These are phyloP conservation scores for Meta bourneti DNA, from an alignment of 2,888 invertebrate species.

Conservation along the genomic window DNA sequence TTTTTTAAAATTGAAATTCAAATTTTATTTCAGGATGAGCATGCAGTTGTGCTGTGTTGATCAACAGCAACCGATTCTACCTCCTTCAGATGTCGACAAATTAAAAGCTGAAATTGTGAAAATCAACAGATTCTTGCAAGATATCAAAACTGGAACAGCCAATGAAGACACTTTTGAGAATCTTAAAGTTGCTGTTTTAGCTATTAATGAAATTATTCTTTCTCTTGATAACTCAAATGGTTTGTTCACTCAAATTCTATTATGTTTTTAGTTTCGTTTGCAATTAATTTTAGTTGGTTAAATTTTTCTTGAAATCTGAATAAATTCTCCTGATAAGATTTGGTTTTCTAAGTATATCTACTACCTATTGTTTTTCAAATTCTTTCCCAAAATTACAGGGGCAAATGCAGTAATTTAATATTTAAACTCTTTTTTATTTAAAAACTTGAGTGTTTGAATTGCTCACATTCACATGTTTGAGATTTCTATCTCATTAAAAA, in stretches of 20 bases:
- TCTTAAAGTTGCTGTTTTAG: conserved; percentile 85
- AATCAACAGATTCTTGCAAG: conserved; percentile 52
- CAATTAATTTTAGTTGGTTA: neutral
- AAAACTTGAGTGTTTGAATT: too few relatives aligned
- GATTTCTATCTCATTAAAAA: neutral
- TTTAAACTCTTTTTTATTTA: too few relatives aligned
- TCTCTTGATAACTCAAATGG: conserved; percentile 90
- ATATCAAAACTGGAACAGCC: conserved; percentile 80
- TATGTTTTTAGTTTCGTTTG: neutral
- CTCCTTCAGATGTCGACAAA: conserved; percentile 59
- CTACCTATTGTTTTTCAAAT: neutral
- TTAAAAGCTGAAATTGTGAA: conserved; percentile 45
- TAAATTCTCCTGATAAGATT: neutral
- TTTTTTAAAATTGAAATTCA: too few relatives aligned
- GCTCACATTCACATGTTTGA: too few relatives aligned
- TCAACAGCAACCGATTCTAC: conserved; percentile 19
- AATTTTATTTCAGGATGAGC: conserved; percentile 25
- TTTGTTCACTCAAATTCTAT: conserved; percentile 79
- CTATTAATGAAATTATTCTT: conserved; percentile 86
- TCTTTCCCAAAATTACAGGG: too few relatives aligned
- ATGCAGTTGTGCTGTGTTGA: conserved; percentile 63
- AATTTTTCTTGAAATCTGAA: neutral
- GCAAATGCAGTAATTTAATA: too few relatives aligned
- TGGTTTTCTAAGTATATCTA: neutral
- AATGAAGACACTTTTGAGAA: conserved; percentile 84